Percentiles rank a stretch among this genome's conserved stretches.
These are phyloP conservation scores for Magallana ariakensis DNA, from an alignment of 1,140 invertebrate genomes.

Conservation along the genomic window DNA sequence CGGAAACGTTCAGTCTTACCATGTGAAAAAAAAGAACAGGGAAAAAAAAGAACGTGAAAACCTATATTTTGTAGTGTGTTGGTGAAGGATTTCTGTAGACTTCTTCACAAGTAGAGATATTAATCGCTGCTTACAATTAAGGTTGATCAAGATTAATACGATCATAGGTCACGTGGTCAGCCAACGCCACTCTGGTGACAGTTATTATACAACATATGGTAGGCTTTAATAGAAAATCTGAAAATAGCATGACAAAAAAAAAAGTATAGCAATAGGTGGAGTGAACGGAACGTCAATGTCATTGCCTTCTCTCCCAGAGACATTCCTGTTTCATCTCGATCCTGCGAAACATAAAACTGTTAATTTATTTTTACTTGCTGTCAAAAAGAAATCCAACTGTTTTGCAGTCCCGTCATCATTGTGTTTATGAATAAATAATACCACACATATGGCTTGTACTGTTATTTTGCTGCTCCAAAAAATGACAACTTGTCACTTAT, in stretches of 20 bases:
- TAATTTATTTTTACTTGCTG: conserved; percentile 15
- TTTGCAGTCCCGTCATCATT: conserved; percentile 15
- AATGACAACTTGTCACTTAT: not conserved
- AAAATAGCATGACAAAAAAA: not conserved
- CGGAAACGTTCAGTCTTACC: not conserved
- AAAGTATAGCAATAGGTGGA: not conserved
- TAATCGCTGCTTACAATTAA: not conserved
- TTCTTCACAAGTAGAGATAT: not conserved
- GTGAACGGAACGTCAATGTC: not conserved
- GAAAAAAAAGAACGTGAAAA: too few species aligned
- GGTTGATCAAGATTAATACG: not conserved
- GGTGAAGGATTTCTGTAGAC: not conserved
- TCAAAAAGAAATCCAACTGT: conserved; percentile 20
- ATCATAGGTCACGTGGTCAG: too few species aligned
- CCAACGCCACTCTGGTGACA: too few species aligned
- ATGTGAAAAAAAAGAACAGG: too few species aligned
- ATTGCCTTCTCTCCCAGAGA: not conserved
- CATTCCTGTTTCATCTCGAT: conserved; percentile 4
- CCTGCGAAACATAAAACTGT: conserved; percentile 4
- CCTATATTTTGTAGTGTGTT: too few species aligned
- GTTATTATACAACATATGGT: too few species aligned
- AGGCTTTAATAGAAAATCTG: too few species aligned
- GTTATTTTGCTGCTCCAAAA: not conserved
- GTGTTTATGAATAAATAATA: conserved; percentile 22
- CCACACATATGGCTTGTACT: conserved; percentile 8